These are phyloP conservation scores for Drosophila setifemur DNA, from an alignment of 1,140 invertebrate species.

Conservation along the genomic window DNA sequence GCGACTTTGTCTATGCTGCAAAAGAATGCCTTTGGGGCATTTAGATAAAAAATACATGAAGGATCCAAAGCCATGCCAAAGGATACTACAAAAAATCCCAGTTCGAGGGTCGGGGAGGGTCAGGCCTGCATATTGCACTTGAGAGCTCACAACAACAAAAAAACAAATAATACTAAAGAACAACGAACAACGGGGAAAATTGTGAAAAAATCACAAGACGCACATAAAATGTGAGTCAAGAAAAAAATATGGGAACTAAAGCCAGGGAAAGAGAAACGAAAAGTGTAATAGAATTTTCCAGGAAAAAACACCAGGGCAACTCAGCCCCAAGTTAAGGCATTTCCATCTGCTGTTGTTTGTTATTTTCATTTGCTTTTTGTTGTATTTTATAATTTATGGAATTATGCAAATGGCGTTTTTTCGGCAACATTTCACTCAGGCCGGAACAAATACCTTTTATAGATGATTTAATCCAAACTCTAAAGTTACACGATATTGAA, in stretches of 20 bases:
- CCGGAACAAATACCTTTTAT: too few species aligned
- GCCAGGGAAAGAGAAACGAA: constrained; percentile 5
- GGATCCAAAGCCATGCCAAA: constrained; percentile 44
- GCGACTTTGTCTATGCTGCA: constrained; percentile 57
- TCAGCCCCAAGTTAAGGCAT: constrained; percentile 15
- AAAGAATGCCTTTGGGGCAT: constrained; percentile 74
- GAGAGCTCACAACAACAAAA: constrained; percentile 35
- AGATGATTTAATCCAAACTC: too few species aligned
- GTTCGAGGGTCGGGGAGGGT: neutral
- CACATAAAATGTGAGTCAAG: constrained; percentile 63
- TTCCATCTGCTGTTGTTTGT: constrained; percentile 14
- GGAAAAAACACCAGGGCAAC: neutral
- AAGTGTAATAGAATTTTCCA: constrained; percentile 65
- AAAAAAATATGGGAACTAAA: neutral
- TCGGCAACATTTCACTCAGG: neutral
- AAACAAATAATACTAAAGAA: neutral
- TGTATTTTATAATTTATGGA: constrained; percentile 39
- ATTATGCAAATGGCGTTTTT: constrained; percentile 26
- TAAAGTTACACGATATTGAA: too few species aligned
- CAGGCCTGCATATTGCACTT: constrained; percentile 54
- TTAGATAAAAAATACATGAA: constrained; percentile 75
- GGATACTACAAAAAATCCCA: constrained; percentile 22
- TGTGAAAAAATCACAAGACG: constrained; percentile 59
- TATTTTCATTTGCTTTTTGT: constrained; percentile 8
- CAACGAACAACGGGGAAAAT: constrained; percentile 32